Percentiles rank a stretch among this genome's conserved stretches.
Evolutionary conservation across 2,113 vertebrate species (phyloP).

Genomic region (Psammodynastes pulverulentus): DNA sequence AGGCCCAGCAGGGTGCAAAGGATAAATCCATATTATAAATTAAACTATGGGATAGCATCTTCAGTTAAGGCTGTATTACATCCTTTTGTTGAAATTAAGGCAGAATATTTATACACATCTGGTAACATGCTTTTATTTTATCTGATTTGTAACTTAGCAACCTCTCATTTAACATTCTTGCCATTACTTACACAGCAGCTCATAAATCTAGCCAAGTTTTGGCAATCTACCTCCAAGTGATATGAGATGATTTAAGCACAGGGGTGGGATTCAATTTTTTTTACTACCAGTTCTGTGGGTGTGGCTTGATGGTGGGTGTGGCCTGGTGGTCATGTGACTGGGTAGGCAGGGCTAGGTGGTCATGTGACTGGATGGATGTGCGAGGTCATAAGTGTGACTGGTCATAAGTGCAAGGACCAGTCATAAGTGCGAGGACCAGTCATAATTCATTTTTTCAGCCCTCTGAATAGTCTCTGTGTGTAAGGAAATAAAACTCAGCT

Average conservation of each 20-base stretch:
- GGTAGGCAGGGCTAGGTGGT: no score
- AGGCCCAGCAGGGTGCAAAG: slow-evolving; percentile 37
- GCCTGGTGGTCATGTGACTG: no score
- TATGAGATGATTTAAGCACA: slow-evolving; percentile 29
- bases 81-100: slow-evolving; percentile 49
- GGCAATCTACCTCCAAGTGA: slow-evolving; percentile 36
- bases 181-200: slow-evolving; percentile 39
- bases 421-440: no score
- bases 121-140: slow-evolving; percentile 57
- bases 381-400: no score
- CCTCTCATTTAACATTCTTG: slow-evolving; percentile 60
- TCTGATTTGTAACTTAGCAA: slow-evolving; percentile 68
- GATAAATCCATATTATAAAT: slow-evolving; percentile 49
- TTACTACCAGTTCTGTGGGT: no score
- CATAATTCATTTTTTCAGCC: no score
- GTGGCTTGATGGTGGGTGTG: no score
- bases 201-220: slow-evolving; percentile 49
- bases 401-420: no score
- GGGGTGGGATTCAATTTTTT: no score
- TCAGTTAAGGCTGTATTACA: slow-evolving; percentile 28
- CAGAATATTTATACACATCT: slow-evolving; percentile 57
- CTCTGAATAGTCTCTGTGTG: no score
- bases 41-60: slow-evolving; percentile 31
- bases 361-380: no score
- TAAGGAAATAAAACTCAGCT: no score